Evolutionary conservation across 2,113 vertebrate species (phyloP), one percentile per base, ranked within the genome.

Genomic region (Arothron firmamentum): DNA sequence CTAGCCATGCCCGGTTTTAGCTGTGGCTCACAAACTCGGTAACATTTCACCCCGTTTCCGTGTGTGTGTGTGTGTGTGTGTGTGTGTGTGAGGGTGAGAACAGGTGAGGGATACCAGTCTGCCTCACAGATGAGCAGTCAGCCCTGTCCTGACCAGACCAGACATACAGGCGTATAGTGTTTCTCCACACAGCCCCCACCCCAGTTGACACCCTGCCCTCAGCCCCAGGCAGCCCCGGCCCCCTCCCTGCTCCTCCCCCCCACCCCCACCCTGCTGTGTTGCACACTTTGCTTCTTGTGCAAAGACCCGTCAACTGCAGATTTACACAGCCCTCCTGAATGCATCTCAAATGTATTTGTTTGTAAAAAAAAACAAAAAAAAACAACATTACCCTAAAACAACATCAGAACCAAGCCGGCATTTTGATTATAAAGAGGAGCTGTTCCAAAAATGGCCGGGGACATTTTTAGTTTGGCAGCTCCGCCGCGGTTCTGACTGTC

Each of bases 151-250:
- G 61, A 69, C 58, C 55, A 82, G 61, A 69, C 55, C 55, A 82
- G 83, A 85, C 77, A 72, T 69, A 78, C 76, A 72, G 56, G 53
- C 69, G 41, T 78, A 78, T 73, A 74, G 61, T 72, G 72, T 82
- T 83, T 86, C 74, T 62, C 10, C 79, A 70, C 73, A 74, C 77
- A 82, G 50, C 54, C 46, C 59, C 75, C 56, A 52, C 16, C 58
- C 56, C 51, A 42, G 11, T 28, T n/a, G 74, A 53, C 56, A 5
- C 56, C 59, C 66, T 5, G 1, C 60, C 56, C 51, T 54, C 46
- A 31, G 46, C 57, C 6, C 28, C 28, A 31, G 3, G 28, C 28
- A 31, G 28, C 28, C 5, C 28, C 28, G 28, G 21, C 21, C 21
- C 28, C 28, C 28, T 6, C 5, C 28, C n/a, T n/a, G n/a, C n/a